A percentile compares a stretch with the other conserved stretches of the same genome.
Evolutionary conservation across 2,888 invertebrate species (phyloP).

Genomic region (Cheiracanthium punctorium): DNA sequence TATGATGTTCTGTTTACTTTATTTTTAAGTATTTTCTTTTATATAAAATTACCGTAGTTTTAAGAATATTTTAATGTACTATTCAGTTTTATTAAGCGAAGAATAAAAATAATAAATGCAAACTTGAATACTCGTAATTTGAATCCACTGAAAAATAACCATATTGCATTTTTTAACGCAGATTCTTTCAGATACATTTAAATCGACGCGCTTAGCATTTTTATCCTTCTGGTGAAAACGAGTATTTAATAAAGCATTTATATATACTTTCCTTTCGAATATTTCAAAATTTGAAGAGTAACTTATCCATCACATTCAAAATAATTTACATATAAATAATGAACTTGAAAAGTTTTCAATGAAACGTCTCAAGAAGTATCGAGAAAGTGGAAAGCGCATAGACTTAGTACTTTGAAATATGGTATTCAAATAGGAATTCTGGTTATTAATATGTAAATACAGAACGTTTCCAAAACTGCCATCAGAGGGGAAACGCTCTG

Average conservation of each 20-base stretch:
- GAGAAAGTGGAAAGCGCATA: background rate
- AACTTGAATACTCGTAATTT: too few species aligned
- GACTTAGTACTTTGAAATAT: background rate
- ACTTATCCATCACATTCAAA: background rate
- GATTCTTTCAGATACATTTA: too few species aligned
- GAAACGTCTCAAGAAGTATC: background rate
- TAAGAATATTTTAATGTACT: too few species aligned
- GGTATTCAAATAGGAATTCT: background rate
- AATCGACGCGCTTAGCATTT: too few species aligned
- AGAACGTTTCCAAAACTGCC: background rate
- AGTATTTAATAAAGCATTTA: background rate
- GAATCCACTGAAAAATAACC: too few species aligned
- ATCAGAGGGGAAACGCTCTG: background rate
- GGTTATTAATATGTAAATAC: background rate
- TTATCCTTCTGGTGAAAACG: too few species aligned
- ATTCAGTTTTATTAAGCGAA: too few species aligned
- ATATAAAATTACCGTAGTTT: too few species aligned
- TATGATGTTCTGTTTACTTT: too few species aligned
- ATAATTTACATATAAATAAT: slow-evolving; percentile 1
- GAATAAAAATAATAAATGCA: too few species aligned
- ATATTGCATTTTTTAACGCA: too few species aligned
- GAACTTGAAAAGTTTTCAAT: background rate
- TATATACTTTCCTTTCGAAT: background rate
- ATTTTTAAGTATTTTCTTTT: too few species aligned
- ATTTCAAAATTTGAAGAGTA: background rate